A percentile compares a stretch with the other conserved stretches of the same genome.
These are phyloP conservation scores for Venustaconcha ellipsiformis DNA, from an alignment of 1,140 invertebrate species.

Conservation along the genomic window DNA sequence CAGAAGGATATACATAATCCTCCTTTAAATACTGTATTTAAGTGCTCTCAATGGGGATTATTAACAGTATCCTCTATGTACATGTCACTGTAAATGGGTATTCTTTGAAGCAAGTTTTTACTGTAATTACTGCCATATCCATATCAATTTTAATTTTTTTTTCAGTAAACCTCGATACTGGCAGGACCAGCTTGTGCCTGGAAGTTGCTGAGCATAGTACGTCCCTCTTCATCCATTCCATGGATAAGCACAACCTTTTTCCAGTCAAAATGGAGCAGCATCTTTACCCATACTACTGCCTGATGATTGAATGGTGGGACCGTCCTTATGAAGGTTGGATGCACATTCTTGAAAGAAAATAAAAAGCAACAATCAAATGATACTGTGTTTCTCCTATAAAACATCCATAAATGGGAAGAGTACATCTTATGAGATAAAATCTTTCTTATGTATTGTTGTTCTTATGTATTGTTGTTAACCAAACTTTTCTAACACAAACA, in stretches of 20 bases:
- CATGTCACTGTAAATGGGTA: too few species aligned
- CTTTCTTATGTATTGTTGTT: too few species aligned
- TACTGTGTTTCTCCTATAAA: neutral
- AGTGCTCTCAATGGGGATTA: too few species aligned
- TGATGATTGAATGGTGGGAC: slow-evolving; percentile 98
- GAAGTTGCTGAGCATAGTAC: slow-evolving; percentile 89
- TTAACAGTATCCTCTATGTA: too few species aligned
- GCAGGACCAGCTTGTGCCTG: slow-evolving; percentile 73
- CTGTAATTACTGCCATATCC: neutral
- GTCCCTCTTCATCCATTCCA: slow-evolving; percentile 94
- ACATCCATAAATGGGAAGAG: too few species aligned
- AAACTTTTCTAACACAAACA: too few species aligned
- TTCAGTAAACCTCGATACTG: slow-evolving; percentile 47
- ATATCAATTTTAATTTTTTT: neutral
- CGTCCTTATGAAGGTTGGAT: slow-evolving; percentile 95
- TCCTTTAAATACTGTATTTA: too few species aligned
- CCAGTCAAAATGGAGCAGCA: slow-evolving; percentile 93
- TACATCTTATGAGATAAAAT: neutral
- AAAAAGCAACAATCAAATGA: neutral
- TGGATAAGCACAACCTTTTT: slow-evolving; percentile 97
- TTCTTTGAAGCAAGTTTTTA: too few species aligned
- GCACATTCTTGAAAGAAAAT: slow-evolving; percentile 83
- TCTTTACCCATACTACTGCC: slow-evolving; percentile 96
- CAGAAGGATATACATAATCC: too few species aligned
- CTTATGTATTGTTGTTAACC: too few species aligned